These are phyloP conservation scores for Sepiola atlantica DNA, from an alignment of 2,888 invertebrate species.

Conservation along the genomic window DNA sequence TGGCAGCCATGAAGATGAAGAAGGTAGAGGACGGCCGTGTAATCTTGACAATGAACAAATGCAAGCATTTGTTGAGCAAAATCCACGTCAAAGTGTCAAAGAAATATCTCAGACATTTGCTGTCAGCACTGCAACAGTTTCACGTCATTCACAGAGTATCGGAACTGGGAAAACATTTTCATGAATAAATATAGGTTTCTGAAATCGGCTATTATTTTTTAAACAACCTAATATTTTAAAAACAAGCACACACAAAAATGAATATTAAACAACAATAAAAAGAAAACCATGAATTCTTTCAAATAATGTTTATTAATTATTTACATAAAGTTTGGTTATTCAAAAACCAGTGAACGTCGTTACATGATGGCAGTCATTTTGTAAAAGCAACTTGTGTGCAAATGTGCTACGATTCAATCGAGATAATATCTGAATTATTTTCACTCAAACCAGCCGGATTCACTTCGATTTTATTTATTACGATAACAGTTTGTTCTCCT, in stretches of 20 bases:
- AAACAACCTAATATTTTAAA: too few relatives aligned
- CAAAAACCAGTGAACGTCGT: neutral
- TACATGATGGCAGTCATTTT: neutral
- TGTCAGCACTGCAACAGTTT: too few relatives aligned
- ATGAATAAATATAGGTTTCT: too few relatives aligned
- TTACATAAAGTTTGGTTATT: neutral
- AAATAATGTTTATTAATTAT: neutral
- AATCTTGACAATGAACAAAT: too few relatives aligned
- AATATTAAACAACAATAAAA: neutral
- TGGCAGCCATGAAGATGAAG: too few relatives aligned
- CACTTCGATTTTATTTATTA: slow-evolving; percentile 73
- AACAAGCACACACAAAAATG: neutral
- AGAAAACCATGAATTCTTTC: neutral
- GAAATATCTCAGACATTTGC: too few relatives aligned
- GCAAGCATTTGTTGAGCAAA: too few relatives aligned
- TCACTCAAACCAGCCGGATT: slow-evolving; percentile 48
- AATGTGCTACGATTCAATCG: neutral
- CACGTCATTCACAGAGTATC: too few relatives aligned
- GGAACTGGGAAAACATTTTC: too few relatives aligned
- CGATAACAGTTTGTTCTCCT: slow-evolving; percentile 69
- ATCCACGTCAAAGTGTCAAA: too few relatives aligned
- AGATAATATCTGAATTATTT: slow-evolving; percentile 20
- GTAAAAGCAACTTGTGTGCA: neutral
- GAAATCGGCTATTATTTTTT: too few relatives aligned
- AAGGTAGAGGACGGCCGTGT: too few relatives aligned